Base-by-base conservation (phyloP, 2,797 vertebrate genomes). In the Falco berigora region DNA sequence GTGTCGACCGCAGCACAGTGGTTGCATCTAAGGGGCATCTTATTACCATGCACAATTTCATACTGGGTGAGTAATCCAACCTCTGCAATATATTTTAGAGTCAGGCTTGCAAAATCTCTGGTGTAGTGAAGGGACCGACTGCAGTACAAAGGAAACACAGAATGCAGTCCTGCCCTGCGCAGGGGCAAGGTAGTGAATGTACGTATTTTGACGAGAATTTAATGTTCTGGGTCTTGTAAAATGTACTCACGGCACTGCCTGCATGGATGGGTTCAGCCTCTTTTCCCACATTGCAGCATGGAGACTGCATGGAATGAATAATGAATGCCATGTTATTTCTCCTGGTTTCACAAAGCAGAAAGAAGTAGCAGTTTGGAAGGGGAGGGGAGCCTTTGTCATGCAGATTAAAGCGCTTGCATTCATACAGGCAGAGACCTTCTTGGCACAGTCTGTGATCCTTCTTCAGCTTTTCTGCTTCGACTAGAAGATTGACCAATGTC, bases 341-440 rank as follows among this genome's bases (percentile, higher is more conserved):
- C 79, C 40, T n/a, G 77, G 46, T 83, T 66, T 79, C 81, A 79
- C 44, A 55, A 67, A 71, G 58, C 81, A 87, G 73, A 89, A 92
- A 84, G 68, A 59, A 87, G 82, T n/a, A 69, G 42, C 58, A 34
- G 34, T 21, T 76, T 47, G 18, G 88, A 64, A 92, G 47, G 62
- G 72, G 32, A 71, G 62, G n/a, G 28, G 32, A 27, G 36, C 17
- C 73, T 91, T 92, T 94, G 88, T 95, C 59, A 94, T 94, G 95
- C 85, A 94, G 77, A 95, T 92, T 63, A 52, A 82, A 75, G 47
- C 4, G 0, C 82, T 86, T 30, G 50, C 49, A 63, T 88, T 94
- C 55, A 38, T 38, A 44, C 25, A 27, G 32, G 20, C 76, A 78
- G 76, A 74, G 68, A 84, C 59, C 76, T 84, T 49, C 68, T 71